Conservation (phyloP, 2,113 vertebrate species). For the Phocoena phocoena region DNA sequence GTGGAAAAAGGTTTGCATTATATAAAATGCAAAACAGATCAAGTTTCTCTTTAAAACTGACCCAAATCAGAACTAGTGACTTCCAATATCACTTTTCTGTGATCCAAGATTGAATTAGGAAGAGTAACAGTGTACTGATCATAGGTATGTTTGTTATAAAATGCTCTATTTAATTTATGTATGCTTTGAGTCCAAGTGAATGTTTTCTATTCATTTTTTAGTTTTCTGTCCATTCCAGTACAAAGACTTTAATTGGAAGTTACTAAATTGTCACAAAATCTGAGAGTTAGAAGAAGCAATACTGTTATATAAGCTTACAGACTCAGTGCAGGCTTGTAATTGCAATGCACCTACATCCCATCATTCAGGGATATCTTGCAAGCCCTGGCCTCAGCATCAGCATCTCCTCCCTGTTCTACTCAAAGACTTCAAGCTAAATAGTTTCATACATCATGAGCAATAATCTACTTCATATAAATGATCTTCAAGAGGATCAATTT, state of each 20-base stretch:
- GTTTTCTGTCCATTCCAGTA: not conserved
- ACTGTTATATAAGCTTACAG: not conserved
- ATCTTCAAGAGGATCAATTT: not conserved
- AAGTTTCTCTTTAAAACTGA: not conserved
- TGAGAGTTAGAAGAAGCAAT: not conserved
- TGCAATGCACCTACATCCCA: no score
- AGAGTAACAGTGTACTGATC: not conserved
- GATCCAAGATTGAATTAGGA: not conserved
- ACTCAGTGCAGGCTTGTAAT: not conserved
- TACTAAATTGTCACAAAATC: not conserved
- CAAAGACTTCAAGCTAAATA: not conserved
- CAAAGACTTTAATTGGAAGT: not conserved
- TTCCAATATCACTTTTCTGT: not conserved
- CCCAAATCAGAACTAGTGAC: not conserved
- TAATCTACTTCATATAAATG: not conserved
- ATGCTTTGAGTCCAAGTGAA: not conserved
- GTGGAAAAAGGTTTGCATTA: conserved; percentile 39
- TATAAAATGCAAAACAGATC: not conserved
- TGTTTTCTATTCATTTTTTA: not conserved
- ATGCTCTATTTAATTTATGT: not conserved
- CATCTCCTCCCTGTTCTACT: not conserved
- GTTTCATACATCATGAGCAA: not conserved
- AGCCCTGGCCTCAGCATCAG: not conserved
- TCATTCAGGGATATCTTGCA: not conserved
- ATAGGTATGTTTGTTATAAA: not conserved